A percentile compares a stretch with the other conserved stretches of the same genome.
phyloP scores from a whole-genome alignment of 2,888 invertebrate genomes.

The Monopis laevigella region DNA sequence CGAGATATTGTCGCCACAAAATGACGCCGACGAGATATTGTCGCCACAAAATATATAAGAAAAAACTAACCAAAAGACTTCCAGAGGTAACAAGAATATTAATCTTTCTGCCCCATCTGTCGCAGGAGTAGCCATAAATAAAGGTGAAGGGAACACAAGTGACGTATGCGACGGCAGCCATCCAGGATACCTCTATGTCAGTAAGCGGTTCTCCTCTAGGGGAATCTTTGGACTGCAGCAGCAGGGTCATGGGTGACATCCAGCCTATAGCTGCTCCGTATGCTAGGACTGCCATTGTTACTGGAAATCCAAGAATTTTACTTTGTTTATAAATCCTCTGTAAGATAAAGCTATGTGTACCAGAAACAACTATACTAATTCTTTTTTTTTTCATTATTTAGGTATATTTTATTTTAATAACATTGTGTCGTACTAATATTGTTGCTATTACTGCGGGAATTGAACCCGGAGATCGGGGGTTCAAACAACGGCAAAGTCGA shows the following conservation, averaged over 20 bases:
- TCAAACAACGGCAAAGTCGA: no score
- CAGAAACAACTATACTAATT: no score
- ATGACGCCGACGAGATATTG: no score
- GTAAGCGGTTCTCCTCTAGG: conserved; percentile 40
- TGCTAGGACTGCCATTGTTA: conserved; percentile 56
- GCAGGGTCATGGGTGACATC: conserved; percentile 60
- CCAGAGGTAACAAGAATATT: conserved; percentile 24
- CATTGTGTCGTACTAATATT: no score
- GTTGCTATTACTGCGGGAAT: no score
- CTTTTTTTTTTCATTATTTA: no score
- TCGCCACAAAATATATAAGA: no score
- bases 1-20: conserved; percentile 9
- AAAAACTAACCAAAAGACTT: conserved; percentile 19
- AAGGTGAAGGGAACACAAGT: conserved; percentile 31
- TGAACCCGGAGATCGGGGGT: no score
- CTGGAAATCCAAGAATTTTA: no score
- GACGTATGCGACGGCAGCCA: conserved; percentile 40
- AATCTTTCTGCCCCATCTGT: conserved; percentile 39
- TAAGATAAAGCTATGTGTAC: no score
- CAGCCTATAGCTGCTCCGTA: conserved; percentile 61
- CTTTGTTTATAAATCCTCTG: no score
- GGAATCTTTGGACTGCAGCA: conserved; percentile 47
- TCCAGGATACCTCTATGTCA: conserved; percentile 43
- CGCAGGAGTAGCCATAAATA: conserved; percentile 33
- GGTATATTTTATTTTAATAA: no score